These are phyloP conservation scores for Wasmannia auropunctata DNA, from an alignment of 1,140 invertebrate species.

Conservation along the genomic window DNA sequence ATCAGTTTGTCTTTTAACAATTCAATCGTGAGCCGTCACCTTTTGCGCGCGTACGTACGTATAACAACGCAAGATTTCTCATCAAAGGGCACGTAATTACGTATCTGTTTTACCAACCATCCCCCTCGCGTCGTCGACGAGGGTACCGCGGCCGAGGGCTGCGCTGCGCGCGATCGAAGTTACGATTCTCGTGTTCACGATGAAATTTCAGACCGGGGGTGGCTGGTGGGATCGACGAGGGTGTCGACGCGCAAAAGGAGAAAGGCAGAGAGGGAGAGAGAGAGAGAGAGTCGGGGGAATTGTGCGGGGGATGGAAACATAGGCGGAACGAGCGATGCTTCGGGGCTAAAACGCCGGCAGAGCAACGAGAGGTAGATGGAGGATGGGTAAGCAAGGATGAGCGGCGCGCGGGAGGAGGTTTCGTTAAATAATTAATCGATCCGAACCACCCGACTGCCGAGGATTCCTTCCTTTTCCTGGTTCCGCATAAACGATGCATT, in stretches of 20 bases:
- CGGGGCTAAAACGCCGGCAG: slow-evolving; percentile 42
- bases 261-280: neutral
- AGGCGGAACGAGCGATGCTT: slow-evolving; percentile 54
- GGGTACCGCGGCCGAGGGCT: neutral
- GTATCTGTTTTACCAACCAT: slow-evolving; percentile 57
- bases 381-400: neutral
- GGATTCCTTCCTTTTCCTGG: slow-evolving; percentile 43
- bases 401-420: neutral
- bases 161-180: slow-evolving; percentile 46
- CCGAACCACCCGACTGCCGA: slow-evolving; percentile 22
- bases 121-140: neutral
- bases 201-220: slow-evolving; percentile 66
- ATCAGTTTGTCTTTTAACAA: too few species aligned
- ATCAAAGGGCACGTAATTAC: slow-evolving; percentile 71
- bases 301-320: slow-evolving; percentile 35
- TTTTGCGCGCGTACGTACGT: neutral
- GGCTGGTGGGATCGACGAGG: neutral
- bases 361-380: slow-evolving; percentile 14
- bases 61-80: slow-evolving; percentile 60
- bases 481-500: slow-evolving; percentile 44
- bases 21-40: neutral
- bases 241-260: neutral
- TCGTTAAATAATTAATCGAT: slow-evolving; percentile 66
- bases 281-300: too few species aligned
- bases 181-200: slow-evolving; percentile 70